Evolutionary conservation across 2,113 vertebrate genomes (phyloP).

Genomic region (Nannospalax galili): DNA sequence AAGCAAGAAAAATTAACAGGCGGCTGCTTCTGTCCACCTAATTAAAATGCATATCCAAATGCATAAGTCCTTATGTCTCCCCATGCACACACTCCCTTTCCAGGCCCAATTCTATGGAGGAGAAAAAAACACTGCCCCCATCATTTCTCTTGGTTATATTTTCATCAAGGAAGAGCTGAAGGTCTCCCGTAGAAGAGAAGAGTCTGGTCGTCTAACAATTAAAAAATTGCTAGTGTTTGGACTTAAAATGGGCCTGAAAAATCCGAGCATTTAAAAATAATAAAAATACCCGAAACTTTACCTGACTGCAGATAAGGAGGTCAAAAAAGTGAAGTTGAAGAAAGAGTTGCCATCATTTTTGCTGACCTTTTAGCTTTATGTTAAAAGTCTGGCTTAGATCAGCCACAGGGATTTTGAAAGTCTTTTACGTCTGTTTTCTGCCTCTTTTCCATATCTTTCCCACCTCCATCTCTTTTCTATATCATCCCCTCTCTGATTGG

Average conservation of each 20-base stretch:
- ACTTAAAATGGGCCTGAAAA: constrained; percentile 9
- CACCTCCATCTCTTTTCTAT: background rate
- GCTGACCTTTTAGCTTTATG: constrained; percentile 45
- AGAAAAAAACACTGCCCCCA: constrained; percentile 64
- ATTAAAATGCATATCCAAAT: constrained; percentile 84
- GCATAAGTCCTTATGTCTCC: constrained; percentile 81
- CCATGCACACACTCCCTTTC: constrained; percentile 71
- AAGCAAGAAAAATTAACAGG: constrained; percentile 84
- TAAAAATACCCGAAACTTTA: constrained; percentile 29
- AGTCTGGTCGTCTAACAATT: background rate
- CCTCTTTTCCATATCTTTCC: background rate
- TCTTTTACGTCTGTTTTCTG: background rate
- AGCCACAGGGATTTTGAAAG: background rate
- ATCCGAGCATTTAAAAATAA: constrained; percentile 16
- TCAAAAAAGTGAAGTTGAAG: background rate
- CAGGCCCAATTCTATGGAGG: constrained; percentile 68
- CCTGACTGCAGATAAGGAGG: background rate
- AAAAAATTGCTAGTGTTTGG: background rate
- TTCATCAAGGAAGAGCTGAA: constrained; percentile 69
- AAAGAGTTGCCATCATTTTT: constrained; percentile 33
- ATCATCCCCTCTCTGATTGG: background rate
- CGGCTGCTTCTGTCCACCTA: constrained; percentile 83
- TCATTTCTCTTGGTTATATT: constrained; percentile 78
- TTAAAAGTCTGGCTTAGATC: constrained; percentile 24
- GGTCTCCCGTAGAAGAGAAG: constrained; percentile 50